A percentile compares a stretch with the other conserved stretches of the same genome.
Conservation (phyloP, 2,113 vertebrate genomes). For the Erythrolamprus reginae region DNA sequence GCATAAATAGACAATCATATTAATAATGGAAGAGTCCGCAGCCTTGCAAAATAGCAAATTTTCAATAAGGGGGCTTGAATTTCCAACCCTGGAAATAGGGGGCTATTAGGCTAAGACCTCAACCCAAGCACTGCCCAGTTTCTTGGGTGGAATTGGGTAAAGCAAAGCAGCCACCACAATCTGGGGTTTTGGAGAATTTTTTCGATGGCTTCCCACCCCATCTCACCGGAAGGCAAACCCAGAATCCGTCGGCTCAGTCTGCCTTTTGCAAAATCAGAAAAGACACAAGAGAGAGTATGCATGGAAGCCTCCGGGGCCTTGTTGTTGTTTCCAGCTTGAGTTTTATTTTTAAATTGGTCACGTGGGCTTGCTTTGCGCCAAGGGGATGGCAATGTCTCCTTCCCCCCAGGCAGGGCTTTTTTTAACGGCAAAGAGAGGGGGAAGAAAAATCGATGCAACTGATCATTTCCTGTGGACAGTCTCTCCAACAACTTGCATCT, state of each 20-base stretch:
- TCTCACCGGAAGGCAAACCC: not conserved
- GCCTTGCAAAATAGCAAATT: not conserved
- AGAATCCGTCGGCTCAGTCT: conserved; percentile 33
- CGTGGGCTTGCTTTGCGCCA: not conserved
- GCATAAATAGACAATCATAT: too few species aligned
- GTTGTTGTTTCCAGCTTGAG: conserved; percentile 21
- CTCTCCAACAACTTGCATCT: not conserved
- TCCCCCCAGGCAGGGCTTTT: not conserved
- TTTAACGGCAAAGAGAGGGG: too few species aligned
- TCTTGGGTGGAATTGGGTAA: not conserved
- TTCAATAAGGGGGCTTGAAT: not conserved
- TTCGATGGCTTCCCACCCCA: not conserved
- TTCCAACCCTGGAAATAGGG: not conserved
- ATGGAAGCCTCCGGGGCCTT: conserved; percentile 26
- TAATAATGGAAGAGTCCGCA: not conserved
- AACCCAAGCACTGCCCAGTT: not conserved
- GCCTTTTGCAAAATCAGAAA: conserved; percentile 52
- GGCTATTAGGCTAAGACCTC: not conserved
- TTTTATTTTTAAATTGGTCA: conserved; percentile 41
- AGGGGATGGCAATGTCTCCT: conserved; percentile 3
- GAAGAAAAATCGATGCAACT: not conserved
- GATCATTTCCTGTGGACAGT: not conserved
- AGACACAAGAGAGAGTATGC: conserved; percentile 33
- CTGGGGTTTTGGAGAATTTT: conserved; percentile 23
- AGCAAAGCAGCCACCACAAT: conserved; percentile 16